Conservation (phyloP, 2,888 invertebrate genomes). For the Limnephilus lunatus region DNA sequence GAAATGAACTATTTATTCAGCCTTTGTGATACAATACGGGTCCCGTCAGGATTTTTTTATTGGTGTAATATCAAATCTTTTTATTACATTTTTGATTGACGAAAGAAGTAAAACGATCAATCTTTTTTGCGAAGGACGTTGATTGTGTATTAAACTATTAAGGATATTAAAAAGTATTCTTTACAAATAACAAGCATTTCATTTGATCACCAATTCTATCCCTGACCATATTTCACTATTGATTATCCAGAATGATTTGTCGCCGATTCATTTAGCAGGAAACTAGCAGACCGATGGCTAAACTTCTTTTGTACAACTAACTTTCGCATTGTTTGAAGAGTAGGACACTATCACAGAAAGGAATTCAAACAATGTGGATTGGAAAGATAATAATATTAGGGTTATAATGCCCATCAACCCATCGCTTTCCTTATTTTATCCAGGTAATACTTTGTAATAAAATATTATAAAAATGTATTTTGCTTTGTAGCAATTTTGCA, state of each 20-base stretch:
- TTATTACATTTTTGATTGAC: not conserved
- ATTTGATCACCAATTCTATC: not conserved
- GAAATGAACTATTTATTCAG: not conserved
- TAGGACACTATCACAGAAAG: not conserved
- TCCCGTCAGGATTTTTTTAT: not conserved
- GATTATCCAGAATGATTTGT: not conserved
- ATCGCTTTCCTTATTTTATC: not conserved
- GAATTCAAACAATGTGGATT: not conserved
- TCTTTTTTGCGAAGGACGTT: slow-evolving; percentile 13
- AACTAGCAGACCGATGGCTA: not conserved
- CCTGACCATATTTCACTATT: not conserved
- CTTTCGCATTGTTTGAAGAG: not conserved
- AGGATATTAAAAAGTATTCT: slow-evolving; percentile 33
- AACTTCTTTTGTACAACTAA: not conserved
- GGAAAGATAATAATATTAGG: not conserved
- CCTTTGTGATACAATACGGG: slow-evolving; percentile 32
- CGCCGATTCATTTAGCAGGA: not conserved
- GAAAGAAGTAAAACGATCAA: slow-evolving; percentile 14
- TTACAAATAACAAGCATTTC: slow-evolving; percentile 3
- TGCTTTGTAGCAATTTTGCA: too few relatives aligned
- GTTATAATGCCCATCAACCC: not conserved
- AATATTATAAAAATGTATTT: too few relatives aligned
- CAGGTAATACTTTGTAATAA: not conserved
- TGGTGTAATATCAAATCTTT: not conserved
- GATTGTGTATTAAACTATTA: slow-evolving; percentile 28